phyloP scores from a whole-genome alignment of 2,113 vertebrate species.

The Puma concolor region DNA sequence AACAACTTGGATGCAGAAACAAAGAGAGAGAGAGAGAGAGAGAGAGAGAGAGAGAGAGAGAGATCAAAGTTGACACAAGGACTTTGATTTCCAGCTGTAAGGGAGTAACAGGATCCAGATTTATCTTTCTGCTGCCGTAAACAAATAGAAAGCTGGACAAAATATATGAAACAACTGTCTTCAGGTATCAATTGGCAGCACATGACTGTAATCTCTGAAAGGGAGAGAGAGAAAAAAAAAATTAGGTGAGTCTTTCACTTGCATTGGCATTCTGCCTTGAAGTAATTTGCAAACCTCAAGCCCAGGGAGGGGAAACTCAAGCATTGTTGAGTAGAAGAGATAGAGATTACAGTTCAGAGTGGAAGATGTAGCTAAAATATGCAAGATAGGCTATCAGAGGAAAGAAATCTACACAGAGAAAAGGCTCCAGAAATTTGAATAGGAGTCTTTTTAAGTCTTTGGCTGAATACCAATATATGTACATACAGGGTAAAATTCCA shows the following conservation, averaged over 20 bases:
- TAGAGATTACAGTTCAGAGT: neutral
- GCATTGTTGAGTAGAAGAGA: neutral
- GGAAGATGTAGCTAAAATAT: neutral
- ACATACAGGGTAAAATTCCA: neutral
- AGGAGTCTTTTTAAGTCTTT: neutral
- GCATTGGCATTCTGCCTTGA: slow-evolving; percentile 43
- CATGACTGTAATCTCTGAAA: neutral
- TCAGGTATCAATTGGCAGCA: neutral
- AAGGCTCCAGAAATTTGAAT: neutral
- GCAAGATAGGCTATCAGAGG: neutral
- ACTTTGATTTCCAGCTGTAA: neutral
- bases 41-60: neutral
- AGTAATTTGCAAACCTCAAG: slow-evolving; percentile 4
- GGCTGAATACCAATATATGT: neutral
- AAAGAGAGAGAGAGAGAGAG: neutral
- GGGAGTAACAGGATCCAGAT: neutral
- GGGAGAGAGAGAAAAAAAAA: neutral
- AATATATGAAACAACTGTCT: neutral
- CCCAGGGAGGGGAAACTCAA: neutral
- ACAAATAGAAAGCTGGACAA: slow-evolving; percentile 37
- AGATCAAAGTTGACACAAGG: neutral
- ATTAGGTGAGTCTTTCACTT: neutral
- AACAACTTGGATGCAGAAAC: neutral
- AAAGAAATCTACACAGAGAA: neutral
- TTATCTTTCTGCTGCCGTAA: neutral